A percentile compares a stretch with the other conserved stretches of the same genome.
phyloP scores from a whole-genome alignment of 2,888 invertebrate species.

The Spodoptera picta region DNA sequence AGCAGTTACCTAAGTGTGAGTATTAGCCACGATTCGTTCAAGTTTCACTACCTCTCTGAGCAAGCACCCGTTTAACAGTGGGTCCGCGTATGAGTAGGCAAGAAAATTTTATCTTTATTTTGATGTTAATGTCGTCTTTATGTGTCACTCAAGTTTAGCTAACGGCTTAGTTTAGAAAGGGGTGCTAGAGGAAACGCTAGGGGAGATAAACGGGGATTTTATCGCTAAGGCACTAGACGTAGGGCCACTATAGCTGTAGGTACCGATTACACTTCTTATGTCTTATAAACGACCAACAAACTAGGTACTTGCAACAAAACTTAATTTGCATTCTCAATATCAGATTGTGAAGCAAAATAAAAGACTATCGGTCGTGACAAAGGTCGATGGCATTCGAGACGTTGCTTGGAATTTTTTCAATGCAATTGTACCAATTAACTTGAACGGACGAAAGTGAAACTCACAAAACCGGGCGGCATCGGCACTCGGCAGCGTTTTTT shows the following conservation, averaged over 20 bases:
- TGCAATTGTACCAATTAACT: conserved; percentile 85
- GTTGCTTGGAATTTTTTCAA: conserved; percentile 64
- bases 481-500: conserved; percentile 74
- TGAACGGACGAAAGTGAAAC: conserved; percentile 85
- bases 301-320: conserved; percentile 40
- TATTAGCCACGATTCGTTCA: conserved; percentile 13
- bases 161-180: conserved; percentile 60
- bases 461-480: conserved; percentile 72
- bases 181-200: conserved; percentile 56
- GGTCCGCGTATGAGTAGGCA: conserved; percentile 38
- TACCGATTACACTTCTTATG: conserved; percentile 5
- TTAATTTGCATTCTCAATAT: conserved; percentile 63
- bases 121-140: conserved; percentile 60
- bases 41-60: conserved; percentile 40
- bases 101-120: conserved; percentile 59
- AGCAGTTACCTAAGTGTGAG: too few species aligned
- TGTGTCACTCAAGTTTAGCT: conserved; percentile 56
- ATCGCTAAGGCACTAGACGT: conserved; percentile 40
- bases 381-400: conserved; percentile 74
- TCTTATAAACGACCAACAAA: conserved; percentile 36
- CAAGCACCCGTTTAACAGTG: conserved; percentile 45
- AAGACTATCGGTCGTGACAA: conserved; percentile 62
- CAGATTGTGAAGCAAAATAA: conserved; percentile 61
- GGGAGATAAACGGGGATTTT: conserved; percentile 63
- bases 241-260: conserved; percentile 30